Conservation (phyloP, 2,797 vertebrate genomes). For the Amphiprion clarkii region DNA sequence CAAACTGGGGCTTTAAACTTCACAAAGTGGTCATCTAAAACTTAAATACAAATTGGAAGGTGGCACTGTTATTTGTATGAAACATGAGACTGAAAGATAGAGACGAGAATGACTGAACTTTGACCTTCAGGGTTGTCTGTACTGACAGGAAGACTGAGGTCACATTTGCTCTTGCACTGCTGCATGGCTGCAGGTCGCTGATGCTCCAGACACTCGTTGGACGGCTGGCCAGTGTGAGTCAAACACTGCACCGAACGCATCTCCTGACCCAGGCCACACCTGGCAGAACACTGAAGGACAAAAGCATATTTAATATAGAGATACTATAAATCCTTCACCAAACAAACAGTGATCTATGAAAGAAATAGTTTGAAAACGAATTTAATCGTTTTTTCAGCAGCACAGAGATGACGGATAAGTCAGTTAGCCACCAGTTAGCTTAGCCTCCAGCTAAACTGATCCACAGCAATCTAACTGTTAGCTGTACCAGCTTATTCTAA, state of each 20-base stretch:
- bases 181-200: slow-evolving; percentile 89
- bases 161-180: slow-evolving; percentile 96
- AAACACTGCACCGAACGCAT: slow-evolving; percentile 93
- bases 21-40: no score
- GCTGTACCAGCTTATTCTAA: no score
- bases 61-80: neutral
- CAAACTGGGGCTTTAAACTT: no score
- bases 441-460: no score
- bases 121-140: slow-evolving; percentile 95
- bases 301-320: slow-evolving; percentile 5
- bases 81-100: slow-evolving; percentile 14
- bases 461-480: no score
- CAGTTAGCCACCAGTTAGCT: no score
- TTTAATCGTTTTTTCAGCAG: no score
- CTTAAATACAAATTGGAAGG: neutral
- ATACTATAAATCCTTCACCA: neutral
- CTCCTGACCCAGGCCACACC: slow-evolving; percentile 94
- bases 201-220: slow-evolving; percentile 90
- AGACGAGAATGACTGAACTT: slow-evolving; percentile 20
- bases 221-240: slow-evolving; percentile 89
- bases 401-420: no score
- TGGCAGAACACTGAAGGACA: slow-evolving; percentile 90
- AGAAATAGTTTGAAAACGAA: no score
- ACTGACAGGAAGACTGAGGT: slow-evolving; percentile 83
- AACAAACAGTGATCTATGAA: no score